A percentile compares a stretch with the other conserved stretches of the same genome.
Conservation (phyloP, 1,140 invertebrate genomes). For the Heterodera carotae region DNA sequence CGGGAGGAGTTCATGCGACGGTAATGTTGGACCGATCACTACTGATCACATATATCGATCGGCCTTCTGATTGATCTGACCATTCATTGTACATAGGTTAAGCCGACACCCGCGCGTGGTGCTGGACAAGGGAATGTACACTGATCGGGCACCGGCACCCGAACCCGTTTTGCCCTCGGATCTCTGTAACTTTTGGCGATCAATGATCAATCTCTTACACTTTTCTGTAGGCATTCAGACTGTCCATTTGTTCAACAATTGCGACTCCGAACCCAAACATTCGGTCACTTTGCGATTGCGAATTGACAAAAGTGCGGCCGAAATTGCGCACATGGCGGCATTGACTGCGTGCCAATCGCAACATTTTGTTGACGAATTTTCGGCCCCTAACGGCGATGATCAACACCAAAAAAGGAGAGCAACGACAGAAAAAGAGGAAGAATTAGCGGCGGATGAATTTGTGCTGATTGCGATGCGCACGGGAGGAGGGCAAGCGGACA, state of each 20-base stretch:
- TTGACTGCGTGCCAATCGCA: slow-evolving; percentile 4
- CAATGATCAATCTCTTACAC: not conserved
- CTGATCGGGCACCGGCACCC: slow-evolving; percentile 56
- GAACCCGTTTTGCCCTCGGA: slow-evolving; percentile 63
- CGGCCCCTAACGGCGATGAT: not conserved
- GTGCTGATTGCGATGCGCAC: slow-evolving; percentile 62
- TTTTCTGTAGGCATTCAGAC: slow-evolving; percentile 76
- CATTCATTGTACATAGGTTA: slow-evolving; percentile 31
- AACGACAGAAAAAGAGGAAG: slow-evolving; percentile 8
- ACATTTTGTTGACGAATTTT: not conserved
- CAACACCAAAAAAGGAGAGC: not conserved
- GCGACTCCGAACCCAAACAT: slow-evolving; percentile 69
- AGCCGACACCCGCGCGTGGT: slow-evolving; percentile 55
- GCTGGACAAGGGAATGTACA: slow-evolving; percentile 60
- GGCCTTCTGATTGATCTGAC: not conserved
- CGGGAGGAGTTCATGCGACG: slow-evolving; percentile 52
- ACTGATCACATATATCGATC: not conserved
- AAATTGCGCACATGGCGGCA: slow-evolving; percentile 76
- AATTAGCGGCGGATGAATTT: not conserved
- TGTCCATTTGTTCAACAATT: slow-evolving; percentile 81
- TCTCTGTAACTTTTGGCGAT: slow-evolving; percentile 49
- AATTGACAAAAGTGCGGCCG: slow-evolving; percentile 75
- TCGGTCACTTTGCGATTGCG: slow-evolving; percentile 79
- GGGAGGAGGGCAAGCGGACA: slow-evolving; percentile 42
- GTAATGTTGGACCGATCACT: not conserved